A percentile compares a stretch with the other conserved stretches of the same genome.
phyloP scores from a whole-genome alignment of 1,140 invertebrate genomes.

The Musca vetustissima region DNA sequence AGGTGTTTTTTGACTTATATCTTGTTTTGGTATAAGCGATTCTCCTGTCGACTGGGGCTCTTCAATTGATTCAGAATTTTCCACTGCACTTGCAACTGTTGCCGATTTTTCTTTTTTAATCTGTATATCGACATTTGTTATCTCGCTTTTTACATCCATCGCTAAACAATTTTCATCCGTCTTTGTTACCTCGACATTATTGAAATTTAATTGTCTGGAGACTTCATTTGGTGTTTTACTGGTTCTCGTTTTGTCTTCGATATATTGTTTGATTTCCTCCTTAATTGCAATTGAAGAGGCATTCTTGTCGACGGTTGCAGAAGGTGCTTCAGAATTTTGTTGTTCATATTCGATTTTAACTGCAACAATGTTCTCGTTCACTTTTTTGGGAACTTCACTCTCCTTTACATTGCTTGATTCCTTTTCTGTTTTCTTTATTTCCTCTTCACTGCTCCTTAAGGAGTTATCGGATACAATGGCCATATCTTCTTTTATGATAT shows the following conservation, averaged over 20 bases:
- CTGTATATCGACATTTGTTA: background rate
- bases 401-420: background rate
- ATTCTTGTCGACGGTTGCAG: background rate
- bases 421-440: background rate
- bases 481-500: background rate
- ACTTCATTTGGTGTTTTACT: constrained; percentile 47
- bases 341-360: background rate
- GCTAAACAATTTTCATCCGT: background rate
- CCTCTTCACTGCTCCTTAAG: background rate
- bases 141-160: background rate
- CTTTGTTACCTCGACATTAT: constrained; percentile 19
- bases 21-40: background rate
- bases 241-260: background rate
- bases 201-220: constrained; percentile 45
- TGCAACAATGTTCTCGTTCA: background rate
- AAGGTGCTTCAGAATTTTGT: background rate
- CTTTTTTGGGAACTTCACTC: background rate
- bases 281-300: constrained; percentile 7
- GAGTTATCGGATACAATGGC: too few species aligned
- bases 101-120: background rate
- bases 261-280: constrained; percentile 1
- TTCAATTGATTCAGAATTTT: background rate
- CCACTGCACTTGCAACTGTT: background rate
- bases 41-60: background rate
- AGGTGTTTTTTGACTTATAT: too few species aligned